A percentile compares a stretch with the other conserved stretches of the same genome.
phyloP scores from a whole-genome alignment of 2,797 vertebrate genomes.

The Acanthurus tractus region DNA sequence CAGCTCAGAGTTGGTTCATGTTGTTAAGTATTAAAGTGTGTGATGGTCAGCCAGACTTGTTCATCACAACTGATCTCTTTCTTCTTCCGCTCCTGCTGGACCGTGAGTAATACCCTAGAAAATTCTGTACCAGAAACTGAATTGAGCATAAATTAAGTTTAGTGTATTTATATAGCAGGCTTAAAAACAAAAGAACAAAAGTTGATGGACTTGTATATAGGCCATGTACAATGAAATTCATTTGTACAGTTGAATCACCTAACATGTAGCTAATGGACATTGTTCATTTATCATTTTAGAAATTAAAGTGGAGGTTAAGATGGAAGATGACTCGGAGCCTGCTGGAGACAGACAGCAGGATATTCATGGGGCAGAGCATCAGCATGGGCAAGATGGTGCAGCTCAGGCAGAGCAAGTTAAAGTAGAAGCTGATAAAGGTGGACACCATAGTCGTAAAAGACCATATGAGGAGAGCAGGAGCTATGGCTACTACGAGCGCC shows the following conservation, averaged over 20 bases:
- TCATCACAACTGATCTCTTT: too few species aligned
- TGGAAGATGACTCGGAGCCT: constrained; percentile 54
- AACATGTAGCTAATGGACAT: background rate
- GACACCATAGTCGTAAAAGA: constrained; percentile 88
- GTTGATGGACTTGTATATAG: too few species aligned
- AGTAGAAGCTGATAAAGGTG: constrained; percentile 72
- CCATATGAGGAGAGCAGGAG: constrained; percentile 88
- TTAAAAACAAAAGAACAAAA: too few species aligned
- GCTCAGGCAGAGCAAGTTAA: constrained; percentile 75
- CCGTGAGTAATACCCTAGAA: too few species aligned
- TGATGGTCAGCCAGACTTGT: too few species aligned
- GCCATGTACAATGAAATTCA: too few species aligned
- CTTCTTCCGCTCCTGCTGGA: too few species aligned
- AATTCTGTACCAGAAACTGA: too few species aligned
- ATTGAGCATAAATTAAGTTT: too few species aligned
- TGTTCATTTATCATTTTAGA: constrained; percentile 58
- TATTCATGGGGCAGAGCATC: constrained; percentile 2
- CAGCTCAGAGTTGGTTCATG: too few species aligned
- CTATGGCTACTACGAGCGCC: constrained; percentile 91
- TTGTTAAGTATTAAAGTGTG: too few species aligned
- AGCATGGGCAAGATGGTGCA: background rate
- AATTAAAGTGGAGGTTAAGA: constrained; percentile 85
- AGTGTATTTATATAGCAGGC: too few species aligned
- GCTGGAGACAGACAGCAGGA: constrained; percentile 29
- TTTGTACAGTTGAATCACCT: background rate